A percentile compares a stretch with the other conserved stretches of the same genome.
Conservation (phyloP, 2,797 vertebrate species). For the Hapalemur alaotrensis region DNA sequence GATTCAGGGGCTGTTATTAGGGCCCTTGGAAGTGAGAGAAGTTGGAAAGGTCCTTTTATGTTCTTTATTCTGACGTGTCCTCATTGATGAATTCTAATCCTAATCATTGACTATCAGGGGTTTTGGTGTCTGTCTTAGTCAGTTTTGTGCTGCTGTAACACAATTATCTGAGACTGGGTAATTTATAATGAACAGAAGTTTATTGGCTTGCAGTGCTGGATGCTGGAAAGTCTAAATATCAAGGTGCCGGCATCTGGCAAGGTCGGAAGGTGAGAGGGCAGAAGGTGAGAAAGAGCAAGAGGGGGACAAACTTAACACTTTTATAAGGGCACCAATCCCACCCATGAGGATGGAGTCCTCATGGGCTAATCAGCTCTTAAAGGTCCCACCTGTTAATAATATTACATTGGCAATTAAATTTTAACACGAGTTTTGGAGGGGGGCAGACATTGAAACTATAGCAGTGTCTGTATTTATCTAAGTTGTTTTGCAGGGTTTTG, state of each 20-base stretch:
- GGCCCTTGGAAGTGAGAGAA: not conserved
- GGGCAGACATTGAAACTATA: not conserved
- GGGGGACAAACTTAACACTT: not conserved
- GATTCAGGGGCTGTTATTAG: not conserved
- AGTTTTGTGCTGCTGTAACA: not conserved
- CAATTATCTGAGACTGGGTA: not conserved
- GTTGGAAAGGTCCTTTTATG: not conserved
- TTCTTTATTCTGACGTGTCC: constrained; percentile 13
- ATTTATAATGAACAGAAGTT: not conserved
- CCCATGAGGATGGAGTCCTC: not conserved
- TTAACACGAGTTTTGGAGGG: not conserved
- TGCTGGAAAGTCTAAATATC: not conserved
- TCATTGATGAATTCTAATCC: not conserved
- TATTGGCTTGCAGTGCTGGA: not conserved
- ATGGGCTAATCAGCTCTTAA: not conserved
- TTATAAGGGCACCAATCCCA: not conserved
- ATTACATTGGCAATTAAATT: not conserved
- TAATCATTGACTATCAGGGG: not conserved
- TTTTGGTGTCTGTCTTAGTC: not conserved
- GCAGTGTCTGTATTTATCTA: not conserved
- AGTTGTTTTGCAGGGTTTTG: not conserved
- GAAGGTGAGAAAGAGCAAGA: not conserved
- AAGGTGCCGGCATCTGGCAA: not conserved
- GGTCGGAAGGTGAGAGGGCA: not conserved
- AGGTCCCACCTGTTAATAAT: not conserved